phyloP scores from a whole-genome alignment of 2,888 invertebrate genomes.

The Crematogaster levior region DNA sequence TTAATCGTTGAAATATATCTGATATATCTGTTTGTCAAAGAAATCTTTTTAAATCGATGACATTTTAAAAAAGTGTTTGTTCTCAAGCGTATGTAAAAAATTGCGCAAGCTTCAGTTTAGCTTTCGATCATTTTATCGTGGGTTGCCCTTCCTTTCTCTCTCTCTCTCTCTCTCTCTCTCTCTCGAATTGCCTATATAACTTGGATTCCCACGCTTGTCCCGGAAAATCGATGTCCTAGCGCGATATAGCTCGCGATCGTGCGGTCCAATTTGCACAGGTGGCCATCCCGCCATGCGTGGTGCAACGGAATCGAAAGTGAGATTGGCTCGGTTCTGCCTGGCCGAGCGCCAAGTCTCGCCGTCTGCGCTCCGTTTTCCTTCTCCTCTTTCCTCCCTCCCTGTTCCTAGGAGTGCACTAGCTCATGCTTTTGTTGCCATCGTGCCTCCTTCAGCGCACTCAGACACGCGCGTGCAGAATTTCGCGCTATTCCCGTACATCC shows the following conservation, averaged over 20 bases:
- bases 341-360: conserved; percentile 66
- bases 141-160: no score
- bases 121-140: background rate
- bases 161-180: no score
- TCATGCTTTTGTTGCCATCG: conserved; percentile 63
- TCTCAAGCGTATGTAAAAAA: background rate
- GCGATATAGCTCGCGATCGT: conserved; percentile 51
- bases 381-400: background rate
- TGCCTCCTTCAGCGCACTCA: conserved; percentile 60
- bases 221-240: conserved; percentile 52
- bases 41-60: background rate
- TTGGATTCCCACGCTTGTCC: conserved; percentile 14
- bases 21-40: background rate
- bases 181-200: background rate
- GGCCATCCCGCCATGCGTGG: conserved; percentile 53
- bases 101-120: background rate
- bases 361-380: conserved; percentile 27
- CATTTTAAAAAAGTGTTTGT: background rate
- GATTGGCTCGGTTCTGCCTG: conserved; percentile 78
- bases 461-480: conserved; percentile 71
- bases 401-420: conserved; percentile 11
- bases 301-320: conserved; percentile 76
- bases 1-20: background rate
- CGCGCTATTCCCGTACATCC: conserved; percentile 81
- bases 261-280: conserved; percentile 71